Base-by-base conservation (phyloP, 2,888 invertebrate genomes). In the Panopea generosa region DNA sequence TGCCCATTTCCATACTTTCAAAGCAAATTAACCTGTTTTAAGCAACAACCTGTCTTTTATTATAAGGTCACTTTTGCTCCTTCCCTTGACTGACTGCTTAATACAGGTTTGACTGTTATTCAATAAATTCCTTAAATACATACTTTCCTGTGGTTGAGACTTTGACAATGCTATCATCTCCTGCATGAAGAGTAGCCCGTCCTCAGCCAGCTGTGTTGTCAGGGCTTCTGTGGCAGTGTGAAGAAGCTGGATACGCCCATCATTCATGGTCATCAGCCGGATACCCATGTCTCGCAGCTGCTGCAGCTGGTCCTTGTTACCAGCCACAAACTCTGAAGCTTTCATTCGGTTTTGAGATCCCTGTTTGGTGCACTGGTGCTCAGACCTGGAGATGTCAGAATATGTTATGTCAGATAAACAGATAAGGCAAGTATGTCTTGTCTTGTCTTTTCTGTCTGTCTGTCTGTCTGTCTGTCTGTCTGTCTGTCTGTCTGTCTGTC, bases 81-180 rank as follows among this genome's bases (percentile, higher is more conserved):
- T n/a, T n/a, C n/a, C n/a, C n/a, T n/a, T n/a, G n/a, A n/a, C n/a
- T n/a, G n/a, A n/a, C n/a, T n/a, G n/a, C n/a, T n/a, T n/a, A n/a
- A n/a, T n/a, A n/a, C n/a, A n/a, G n/a, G n/a, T n/a, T n/a, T n/a
- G n/a, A n/a, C n/a, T n/a, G n/a, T n/a, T n/a, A n/a, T n/a, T n/a
- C n/a, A n/a, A n/a, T n/a, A n/a, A n/a, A n/a, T n/a, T n/a, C n/a
- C n/a, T n/a, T n/a, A n/a, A n/a, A n/a, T n/a, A 72, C 83, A 79
- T 78, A 90, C 91, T 84, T 62, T 89, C 89, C 9, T 82, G 81
- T 20, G 86, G 83, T 75, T 95, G 93, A 16, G 70, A 76, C 84
- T 96, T 96, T 61, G 97, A 97, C 83, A 98, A 94, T 90, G 97
- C 97, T 0, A 97, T 95, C 97, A 99, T 98, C 93, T 99, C 99